Conservation (phyloP, 2,797 vertebrate genomes). For the Spondyliosoma cantharus region DNA sequence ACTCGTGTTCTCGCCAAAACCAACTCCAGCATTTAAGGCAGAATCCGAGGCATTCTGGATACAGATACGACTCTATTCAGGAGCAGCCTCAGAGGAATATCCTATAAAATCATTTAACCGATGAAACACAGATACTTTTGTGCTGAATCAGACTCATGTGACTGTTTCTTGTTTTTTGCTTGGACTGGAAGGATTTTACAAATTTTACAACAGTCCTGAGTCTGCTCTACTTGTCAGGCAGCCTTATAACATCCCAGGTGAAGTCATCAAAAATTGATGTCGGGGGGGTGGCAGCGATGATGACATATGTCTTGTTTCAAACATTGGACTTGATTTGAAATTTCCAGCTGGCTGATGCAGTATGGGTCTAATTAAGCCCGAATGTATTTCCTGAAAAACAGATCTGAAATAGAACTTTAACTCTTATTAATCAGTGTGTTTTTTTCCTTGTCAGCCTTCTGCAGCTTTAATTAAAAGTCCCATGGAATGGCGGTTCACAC, state of each 20-base stretch:
- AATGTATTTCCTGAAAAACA: slow-evolving; percentile 84
- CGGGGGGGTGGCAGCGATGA: slow-evolving; percentile 70
- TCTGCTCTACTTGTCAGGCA: slow-evolving; percentile 32
- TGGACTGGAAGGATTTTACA: background rate
- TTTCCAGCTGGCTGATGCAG: slow-evolving; percentile 84
- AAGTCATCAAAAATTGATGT: slow-evolving; percentile 75
- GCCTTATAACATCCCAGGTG: slow-evolving; percentile 68
- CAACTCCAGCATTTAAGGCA: too few relatives aligned
- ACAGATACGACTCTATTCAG: background rate
- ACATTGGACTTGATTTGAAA: slow-evolving; percentile 79
- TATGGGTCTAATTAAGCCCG: slow-evolving; percentile 85
- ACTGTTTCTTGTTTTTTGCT: background rate
- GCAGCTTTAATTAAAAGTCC: slow-evolving; percentile 87
- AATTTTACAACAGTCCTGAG: slow-evolving; percentile 13
- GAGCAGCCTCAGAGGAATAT: slow-evolving; percentile 15
- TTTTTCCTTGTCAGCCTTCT: slow-evolving; percentile 79
- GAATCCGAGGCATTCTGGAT: too few relatives aligned
- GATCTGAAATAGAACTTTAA: slow-evolving; percentile 84
- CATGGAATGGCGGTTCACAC: slow-evolving; percentile 81
- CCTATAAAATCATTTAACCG: slow-evolving; percentile 22
- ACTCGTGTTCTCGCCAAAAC: too few relatives aligned
- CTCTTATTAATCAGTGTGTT: slow-evolving; percentile 84
- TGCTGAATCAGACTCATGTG: background rate
- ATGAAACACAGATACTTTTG: slow-evolving; percentile 4
- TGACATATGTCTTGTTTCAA: slow-evolving; percentile 82